Base-by-base conservation (phyloP, 2,888 invertebrate species). In the Yponomeuta malinellus region DNA sequence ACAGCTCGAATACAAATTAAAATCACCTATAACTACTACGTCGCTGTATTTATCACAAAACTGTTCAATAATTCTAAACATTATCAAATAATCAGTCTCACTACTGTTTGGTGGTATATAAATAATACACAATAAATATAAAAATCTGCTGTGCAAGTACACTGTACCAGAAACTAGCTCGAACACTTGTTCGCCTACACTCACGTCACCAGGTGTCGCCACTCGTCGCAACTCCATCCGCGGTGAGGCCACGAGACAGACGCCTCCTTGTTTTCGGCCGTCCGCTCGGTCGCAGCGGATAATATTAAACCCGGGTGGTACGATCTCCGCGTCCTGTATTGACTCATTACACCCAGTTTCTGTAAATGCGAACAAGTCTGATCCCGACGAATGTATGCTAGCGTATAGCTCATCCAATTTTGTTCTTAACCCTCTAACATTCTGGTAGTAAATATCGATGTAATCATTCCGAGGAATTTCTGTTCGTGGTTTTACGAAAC, bases 401-500 rank as follows among this genome's bases (percentile, higher is more conserved):
- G 12, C 10, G 23, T 59, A 43, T 23, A 72, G 64, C 29, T 63
- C 67, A 6, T 71, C 63, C 23, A 71, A 63, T n/a, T 71, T 71
- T 10, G 71, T 70, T 12, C 71, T 48, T 12, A 71, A 70, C 43
- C 71, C 71, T 67, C 71, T 10, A 23, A 70, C 67, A 33, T 71
- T 71, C 31, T 71, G 71, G 29, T 71, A 71, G 63, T 67, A 71
- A 4, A 71, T 48, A 9, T 67, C 48, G 15, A 70, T 68, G 8
- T 43, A 43, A 43, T 43, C 43, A 43, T 43, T 43, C 43, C 43
- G 8, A 43, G 8, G 43, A 43, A 43, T 69, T 69, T 48, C 69
- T 48, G 43, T 65, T 43, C n/a, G 48, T 71, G 64, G 63, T 6
- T 71, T 69, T 73, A 29, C 72, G 72, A 73, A 74, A 74, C 72